phyloP scores from a whole-genome alignment of 1,140 invertebrate genomes.

The Monochamus saltuarius region DNA sequence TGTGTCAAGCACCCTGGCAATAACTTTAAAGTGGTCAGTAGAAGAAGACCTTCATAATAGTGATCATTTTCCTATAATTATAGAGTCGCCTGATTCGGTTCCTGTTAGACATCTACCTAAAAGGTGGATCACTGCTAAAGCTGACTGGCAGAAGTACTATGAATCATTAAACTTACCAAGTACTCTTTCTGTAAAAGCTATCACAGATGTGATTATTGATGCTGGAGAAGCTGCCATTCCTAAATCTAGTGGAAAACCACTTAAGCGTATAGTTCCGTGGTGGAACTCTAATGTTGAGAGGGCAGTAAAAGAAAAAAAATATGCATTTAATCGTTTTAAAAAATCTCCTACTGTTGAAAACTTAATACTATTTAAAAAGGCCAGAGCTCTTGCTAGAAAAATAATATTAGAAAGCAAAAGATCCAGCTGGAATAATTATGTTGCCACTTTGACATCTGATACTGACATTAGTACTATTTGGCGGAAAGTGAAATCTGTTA shows the following conservation, averaged over 20 bases:
- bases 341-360: background rate
- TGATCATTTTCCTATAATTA: conserved; percentile 14
- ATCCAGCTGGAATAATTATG: background rate
- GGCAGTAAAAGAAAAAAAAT: conserved; percentile 1
- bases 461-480: background rate
- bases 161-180: background rate
- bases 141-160: background rate
- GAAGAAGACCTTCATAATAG: background rate
- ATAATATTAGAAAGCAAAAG: too few relatives aligned
- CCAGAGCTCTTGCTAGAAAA: background rate
- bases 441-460: background rate
- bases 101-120: background rate
- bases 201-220: background rate
- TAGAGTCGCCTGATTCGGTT: background rate
- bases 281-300: conserved; percentile 1
- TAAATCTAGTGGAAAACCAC: background rate
- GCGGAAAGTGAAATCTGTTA: background rate
- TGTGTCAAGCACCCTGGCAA: background rate
- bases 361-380: background rate
- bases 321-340: background rate
- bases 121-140: background rate
- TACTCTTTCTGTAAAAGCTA: background rate
- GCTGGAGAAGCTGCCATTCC: background rate
- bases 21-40: background rate
- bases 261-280: background rate